Evolutionary conservation across 2,888 invertebrate genomes (phyloP), one percentile per base, ranked within the genome.

Genomic region (Acronicta alni): DNA sequence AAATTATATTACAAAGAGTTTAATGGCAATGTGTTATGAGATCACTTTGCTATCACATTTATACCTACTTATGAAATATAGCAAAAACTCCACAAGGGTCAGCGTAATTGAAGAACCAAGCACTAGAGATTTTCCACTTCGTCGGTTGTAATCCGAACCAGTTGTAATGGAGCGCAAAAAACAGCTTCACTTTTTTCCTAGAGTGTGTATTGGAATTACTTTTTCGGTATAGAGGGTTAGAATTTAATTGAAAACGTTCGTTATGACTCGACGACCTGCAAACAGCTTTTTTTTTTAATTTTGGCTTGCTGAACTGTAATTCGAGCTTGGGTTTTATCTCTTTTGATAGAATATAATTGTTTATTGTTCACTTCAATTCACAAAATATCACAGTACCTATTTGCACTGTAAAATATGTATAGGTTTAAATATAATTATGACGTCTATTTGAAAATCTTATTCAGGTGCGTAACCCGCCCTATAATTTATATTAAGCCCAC

Each of bases 61-160:
- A n/a, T n/a, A n/a, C n/a, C n/a, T n/a, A n/a, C n/a, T n/a, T n/a
- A 35, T 1, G 35, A 5, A 5, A n/a, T n/a, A 35, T n/a, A 14
- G 14, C 2, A 35, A n/a, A 35, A 35, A 1, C 4, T 3, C 3
- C 14, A 35, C n/a, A 35, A 35, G n/a, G 14, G 35, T 35, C 8
- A n/a, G 4, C n/a, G n/a, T 35, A n/a, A 35, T 35, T 6, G n/a
- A 35, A 35, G n/a, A 35, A n/a, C 35, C 35, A 35, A 35, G 35
- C n/a, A 35, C 35, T 82, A 86, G 83, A 85, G 85, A 86, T 89
- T 90, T 90, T 84, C 86, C 82, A 79, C 82, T 77, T 80, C 80
- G 82, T 56, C 65, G 75, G 68, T 52, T 58, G 79, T 85, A 84
- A 85, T 84, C 84, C 79, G 69, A 79, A 77, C 66, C 53, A 56